These are phyloP conservation scores for Fukomys damarensis DNA, from an alignment of 2,113 vertebrate species.

Conservation along the genomic window DNA sequence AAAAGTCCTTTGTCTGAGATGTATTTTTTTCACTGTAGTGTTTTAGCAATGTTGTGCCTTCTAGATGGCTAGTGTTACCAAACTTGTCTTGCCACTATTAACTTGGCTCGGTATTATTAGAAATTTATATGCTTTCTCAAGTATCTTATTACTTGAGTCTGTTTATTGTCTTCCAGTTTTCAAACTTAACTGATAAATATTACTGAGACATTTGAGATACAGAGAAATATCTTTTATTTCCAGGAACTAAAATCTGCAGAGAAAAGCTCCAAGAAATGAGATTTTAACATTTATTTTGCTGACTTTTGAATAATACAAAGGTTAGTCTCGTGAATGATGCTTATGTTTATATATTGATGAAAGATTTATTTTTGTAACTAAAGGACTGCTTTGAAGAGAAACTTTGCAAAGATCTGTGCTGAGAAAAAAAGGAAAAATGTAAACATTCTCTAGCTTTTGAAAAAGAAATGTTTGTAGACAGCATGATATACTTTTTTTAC, in stretches of 20 bases:
- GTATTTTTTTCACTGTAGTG: background rate
- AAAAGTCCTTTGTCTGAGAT: background rate
- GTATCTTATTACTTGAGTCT: background rate
- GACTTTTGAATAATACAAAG: background rate
- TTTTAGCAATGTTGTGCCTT: background rate
- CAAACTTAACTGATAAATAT: constrained; percentile 33
- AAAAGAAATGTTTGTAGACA: background rate
- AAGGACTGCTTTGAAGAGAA: background rate
- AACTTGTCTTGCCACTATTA: background rate
- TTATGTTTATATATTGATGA: constrained; percentile 4
- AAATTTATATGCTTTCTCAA: background rate
- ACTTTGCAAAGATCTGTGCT: constrained; percentile 4
- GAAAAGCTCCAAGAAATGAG: background rate
- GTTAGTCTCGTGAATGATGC: background rate
- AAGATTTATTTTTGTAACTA: constrained; percentile 11
- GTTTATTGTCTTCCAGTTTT: constrained; percentile 1
- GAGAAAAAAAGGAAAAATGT: background rate
- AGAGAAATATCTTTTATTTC: background rate
- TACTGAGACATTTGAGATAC: background rate
- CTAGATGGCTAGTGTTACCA: background rate
- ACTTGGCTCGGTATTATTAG: background rate
- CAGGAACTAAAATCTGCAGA: constrained; percentile 1
- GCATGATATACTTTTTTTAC: background rate
- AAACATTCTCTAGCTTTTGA: constrained; percentile 2
- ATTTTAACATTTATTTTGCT: constrained; percentile 39